A percentile compares a stretch with the other conserved stretches of the same genome.
Conservation (phyloP, 2,113 vertebrate genomes). For the Otocyon megalotis region DNA sequence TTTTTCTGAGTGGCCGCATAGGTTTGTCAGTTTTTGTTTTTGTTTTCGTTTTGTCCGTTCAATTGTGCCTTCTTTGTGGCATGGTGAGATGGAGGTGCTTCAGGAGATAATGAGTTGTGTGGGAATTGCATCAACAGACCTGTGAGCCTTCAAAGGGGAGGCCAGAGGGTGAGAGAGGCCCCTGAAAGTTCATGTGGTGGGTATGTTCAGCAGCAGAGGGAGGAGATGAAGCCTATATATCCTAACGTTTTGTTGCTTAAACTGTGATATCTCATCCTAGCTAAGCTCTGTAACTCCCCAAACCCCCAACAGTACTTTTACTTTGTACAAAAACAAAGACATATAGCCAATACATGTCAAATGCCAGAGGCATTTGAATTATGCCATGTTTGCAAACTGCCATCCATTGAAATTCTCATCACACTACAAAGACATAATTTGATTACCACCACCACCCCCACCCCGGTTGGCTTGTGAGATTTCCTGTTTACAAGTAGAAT, state of each 20-base stretch:
- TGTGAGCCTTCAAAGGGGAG: constrained; percentile 73
- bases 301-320: constrained; percentile 75
- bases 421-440: constrained; percentile 87
- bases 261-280: constrained; percentile 87
- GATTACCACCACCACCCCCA: constrained; percentile 59
- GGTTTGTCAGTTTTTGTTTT: constrained; percentile 71
- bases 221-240: constrained; percentile 74
- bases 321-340: constrained; percentile 81
- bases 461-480: constrained; percentile 86
- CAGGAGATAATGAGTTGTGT: constrained; percentile 72
- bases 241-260: constrained; percentile 84
- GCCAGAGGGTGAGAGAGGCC: constrained; percentile 69
- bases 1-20: constrained; percentile 68
- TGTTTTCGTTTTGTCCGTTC: constrained; percentile 69
- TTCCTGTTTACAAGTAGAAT: constrained; percentile 90
- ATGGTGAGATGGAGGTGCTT: constrained; percentile 72
- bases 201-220: constrained; percentile 66
- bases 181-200: constrained; percentile 77
- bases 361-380: constrained; percentile 88
- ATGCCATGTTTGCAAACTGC: constrained; percentile 88
- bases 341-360: constrained; percentile 84
- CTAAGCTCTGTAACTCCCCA: constrained; percentile 81
- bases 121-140: constrained; percentile 63
- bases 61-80: constrained; percentile 77
- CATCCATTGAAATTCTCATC: constrained; percentile 82